Evolutionary conservation across 1,140 invertebrate species (phyloP), one percentile per base, ranked within the genome.

Genomic region (Penaeus japonicus): DNA sequence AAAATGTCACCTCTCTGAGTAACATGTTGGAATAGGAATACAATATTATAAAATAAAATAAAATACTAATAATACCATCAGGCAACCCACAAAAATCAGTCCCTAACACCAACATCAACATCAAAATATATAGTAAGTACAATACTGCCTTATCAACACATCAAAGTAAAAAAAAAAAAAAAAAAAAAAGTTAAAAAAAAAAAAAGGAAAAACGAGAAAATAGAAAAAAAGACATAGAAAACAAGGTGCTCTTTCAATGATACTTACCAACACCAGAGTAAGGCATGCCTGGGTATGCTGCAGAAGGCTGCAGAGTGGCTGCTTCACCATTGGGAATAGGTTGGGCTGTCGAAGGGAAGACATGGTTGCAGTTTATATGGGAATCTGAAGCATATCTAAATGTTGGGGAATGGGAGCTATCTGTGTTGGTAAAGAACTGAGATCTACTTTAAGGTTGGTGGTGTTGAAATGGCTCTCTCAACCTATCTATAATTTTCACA

Each of bases 321-420:
- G 96, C 96, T 91, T 98, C 97, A 90, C 97, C 97, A 93, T 97
- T 98, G 90, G 96, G 95, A 92, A 98, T 94, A 90, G 96, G 96
- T 93, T 97, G 96, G 91, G 97, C 96, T 94, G 96, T 95, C 39
- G 94, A 97, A 84, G 57, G 90, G 81, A 90, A 91, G 86, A 79
- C 81, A 85, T 55, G 83, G 4, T 47, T 47, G 47, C 47, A 47
- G 47, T 47, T 47, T 47, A 47, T 47, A 47, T 47, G 5, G 47
- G 47, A 47, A 47, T 15, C 47, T 47, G 47, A 47, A 47, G 47
- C 47, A 7, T 1, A 47, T 47, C 47, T 47, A 12, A 47, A 7
- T 47, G 15, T 12, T 47, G 47, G 47, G 15, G 15, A 47, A n/a
- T n/a, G n/a, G 47, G 47, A 7, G 47, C 10, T 47, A 12, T 47